Conservation (phyloP, 2,888 invertebrate genomes). For the Uropetala carovei region DNA sequence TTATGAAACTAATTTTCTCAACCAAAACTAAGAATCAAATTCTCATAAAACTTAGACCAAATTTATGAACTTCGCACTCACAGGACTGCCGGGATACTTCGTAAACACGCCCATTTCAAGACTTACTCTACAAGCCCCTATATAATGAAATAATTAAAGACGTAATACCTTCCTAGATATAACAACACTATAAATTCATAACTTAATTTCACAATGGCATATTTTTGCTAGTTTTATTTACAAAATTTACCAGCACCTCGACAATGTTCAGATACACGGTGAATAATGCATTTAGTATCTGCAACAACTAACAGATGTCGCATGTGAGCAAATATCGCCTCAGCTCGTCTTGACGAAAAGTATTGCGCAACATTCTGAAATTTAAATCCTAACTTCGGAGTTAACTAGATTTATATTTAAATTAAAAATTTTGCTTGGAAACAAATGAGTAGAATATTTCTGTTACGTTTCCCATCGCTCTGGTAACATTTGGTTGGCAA, state of each 20-base stretch:
- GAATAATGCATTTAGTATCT: background rate
- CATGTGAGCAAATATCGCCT: background rate
- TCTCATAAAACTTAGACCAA: background rate
- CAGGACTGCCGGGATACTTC: background rate
- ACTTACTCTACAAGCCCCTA: background rate
- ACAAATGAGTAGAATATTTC: too few relatives aligned
- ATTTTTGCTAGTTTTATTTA: too few relatives aligned
- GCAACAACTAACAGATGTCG: background rate
- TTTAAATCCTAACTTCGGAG: background rate
- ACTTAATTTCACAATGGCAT: background rate
- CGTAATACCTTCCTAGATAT: too few relatives aligned
- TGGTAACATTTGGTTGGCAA: too few relatives aligned
- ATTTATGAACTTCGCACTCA: background rate
- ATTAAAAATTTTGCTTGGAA: too few relatives aligned
- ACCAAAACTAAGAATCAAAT: background rate
- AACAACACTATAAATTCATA: background rate
- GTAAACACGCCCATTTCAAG: background rate
- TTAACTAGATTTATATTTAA: too few relatives aligned
- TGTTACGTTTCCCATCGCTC: too few relatives aligned
- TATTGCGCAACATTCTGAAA: conserved; percentile 16
- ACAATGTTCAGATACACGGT: too few relatives aligned
- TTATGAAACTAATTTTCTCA: background rate
- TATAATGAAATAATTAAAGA: background rate
- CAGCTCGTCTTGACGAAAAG: background rate
- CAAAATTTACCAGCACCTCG: too few relatives aligned